These are phyloP conservation scores for Amyelois transitella DNA, from an alignment of 1,140 invertebrate genomes.

Conservation along the genomic window DNA sequence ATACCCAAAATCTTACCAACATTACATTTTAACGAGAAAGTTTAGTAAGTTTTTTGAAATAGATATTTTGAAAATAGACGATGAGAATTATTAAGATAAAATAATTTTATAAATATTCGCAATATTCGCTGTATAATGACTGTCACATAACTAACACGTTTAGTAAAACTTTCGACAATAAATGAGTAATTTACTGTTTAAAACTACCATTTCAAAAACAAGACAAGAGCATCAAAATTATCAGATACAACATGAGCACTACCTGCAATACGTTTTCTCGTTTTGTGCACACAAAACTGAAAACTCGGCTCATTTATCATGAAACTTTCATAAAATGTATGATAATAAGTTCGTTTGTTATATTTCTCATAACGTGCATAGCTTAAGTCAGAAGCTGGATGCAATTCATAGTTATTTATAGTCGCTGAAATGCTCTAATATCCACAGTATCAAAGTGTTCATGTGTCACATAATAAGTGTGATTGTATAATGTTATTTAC, in stretches of 20 bases:
- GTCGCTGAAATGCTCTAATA: not conserved
- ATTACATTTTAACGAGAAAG: no score
- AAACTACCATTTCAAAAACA: not conserved
- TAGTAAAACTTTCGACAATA: no score
- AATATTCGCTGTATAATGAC: no score
- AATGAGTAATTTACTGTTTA: no score
- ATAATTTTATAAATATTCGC: no score
- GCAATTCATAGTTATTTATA: constrained; percentile 5
- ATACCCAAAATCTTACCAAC: no score
- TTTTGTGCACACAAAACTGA: constrained; percentile 43
- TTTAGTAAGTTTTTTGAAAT: no score
- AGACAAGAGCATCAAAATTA: not conserved
- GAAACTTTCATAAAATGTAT: constrained; percentile 44
- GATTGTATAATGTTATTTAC: no score
- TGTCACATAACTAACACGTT: no score
- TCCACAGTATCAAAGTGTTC: not conserved
- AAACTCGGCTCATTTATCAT: constrained; percentile 51
- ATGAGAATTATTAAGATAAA: no score
- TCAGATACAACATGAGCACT: constrained; percentile 7
- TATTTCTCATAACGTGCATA: constrained; percentile 2
- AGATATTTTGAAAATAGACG: no score
- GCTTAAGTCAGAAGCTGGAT: not conserved
- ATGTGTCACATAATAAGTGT: not conserved
- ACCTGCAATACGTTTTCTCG: constrained; percentile 22
- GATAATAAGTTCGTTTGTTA: constrained; percentile 50